Evolutionary conservation across 2,113 vertebrate genomes (phyloP).

Genomic region (Spheniscus mendiculus): DNA sequence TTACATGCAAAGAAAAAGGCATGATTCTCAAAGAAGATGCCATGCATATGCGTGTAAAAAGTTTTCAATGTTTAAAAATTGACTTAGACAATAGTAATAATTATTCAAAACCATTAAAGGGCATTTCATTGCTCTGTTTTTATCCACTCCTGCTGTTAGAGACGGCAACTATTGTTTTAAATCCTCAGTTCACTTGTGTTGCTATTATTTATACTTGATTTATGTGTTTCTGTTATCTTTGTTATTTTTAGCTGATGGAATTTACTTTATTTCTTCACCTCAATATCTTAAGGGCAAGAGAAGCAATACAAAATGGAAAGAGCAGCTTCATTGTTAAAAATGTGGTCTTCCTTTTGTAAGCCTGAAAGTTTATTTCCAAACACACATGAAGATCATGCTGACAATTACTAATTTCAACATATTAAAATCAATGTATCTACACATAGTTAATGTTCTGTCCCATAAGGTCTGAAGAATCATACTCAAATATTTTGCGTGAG

Average conservation of each 20-base stretch:
- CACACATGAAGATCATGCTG: not conserved
- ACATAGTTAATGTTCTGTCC: not conserved
- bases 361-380: not conserved
- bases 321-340: slow-evolving; percentile 7
- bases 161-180: slow-evolving; percentile 7
- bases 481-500: not conserved
- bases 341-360: not conserved
- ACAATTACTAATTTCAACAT: not conserved
- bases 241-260: slow-evolving; percentile 64
- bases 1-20: not conserved
- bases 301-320: slow-evolving; percentile 20
- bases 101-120: not conserved
- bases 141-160: not conserved
- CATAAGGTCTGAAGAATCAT: not conserved
- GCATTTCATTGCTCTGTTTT: not conserved
- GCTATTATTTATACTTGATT: slow-evolving; percentile 57
- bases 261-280: slow-evolving; percentile 61
- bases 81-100: not conserved
- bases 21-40: not conserved
- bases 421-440: not conserved
- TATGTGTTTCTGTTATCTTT: slow-evolving; percentile 63
- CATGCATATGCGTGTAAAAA: not conserved
- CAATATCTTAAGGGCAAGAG: slow-evolving; percentile 63
- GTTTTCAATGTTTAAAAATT: not conserved
- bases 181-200: not conserved